A percentile compares a stretch with the other conserved stretches of the same genome.
phyloP scores from a whole-genome alignment of 1,140 invertebrate genomes.

The Pogonomyrmex barbatus region DNA sequence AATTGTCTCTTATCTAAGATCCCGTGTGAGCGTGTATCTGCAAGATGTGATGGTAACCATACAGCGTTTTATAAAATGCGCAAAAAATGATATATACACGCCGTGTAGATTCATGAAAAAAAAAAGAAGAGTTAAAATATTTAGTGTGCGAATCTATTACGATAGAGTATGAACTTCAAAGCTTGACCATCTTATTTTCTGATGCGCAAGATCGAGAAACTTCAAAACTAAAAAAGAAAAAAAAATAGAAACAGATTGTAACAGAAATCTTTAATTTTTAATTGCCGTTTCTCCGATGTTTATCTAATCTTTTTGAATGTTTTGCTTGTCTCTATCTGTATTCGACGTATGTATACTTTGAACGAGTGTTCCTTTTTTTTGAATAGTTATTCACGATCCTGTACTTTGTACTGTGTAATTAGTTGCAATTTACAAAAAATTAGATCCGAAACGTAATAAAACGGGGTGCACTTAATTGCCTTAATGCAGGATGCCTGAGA shows the following conservation, averaged over 20 bases:
- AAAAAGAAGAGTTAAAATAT: conserved; percentile 56
- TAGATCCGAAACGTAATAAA: conserved; percentile 29
- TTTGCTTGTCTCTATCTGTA: conserved; percentile 31
- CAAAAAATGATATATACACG: conserved; percentile 56
- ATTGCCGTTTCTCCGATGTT: conserved; percentile 31
- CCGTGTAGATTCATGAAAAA: neutral
- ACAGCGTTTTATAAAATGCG: conserved; percentile 49
- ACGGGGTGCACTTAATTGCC: conserved; percentile 65
- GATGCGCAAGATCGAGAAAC: conserved; percentile 16
- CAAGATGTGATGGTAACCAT: conserved; percentile 57
- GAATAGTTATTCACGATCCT: conserved; percentile 23
- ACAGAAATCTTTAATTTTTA: conserved; percentile 39
- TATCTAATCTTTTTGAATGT: conserved; percentile 39
- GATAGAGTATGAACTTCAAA: conserved; percentile 37
- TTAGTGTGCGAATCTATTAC: conserved; percentile 62
- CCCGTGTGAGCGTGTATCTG: conserved; percentile 64
- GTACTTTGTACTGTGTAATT: conserved; percentile 50
- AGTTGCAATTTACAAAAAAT: conserved; percentile 49
- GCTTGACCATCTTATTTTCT: conserved; percentile 43
- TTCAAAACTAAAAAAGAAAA: conserved; percentile 31
- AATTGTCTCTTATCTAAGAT: conserved; percentile 53
- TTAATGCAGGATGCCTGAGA: conserved; percentile 64
- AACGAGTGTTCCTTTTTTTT: conserved; percentile 3
- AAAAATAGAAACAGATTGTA: conserved; percentile 46
- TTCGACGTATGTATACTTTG: conserved; percentile 6